Base-by-base conservation (phyloP, 2,797 vertebrate species). In the Orientallactaga sibirica region DNA sequence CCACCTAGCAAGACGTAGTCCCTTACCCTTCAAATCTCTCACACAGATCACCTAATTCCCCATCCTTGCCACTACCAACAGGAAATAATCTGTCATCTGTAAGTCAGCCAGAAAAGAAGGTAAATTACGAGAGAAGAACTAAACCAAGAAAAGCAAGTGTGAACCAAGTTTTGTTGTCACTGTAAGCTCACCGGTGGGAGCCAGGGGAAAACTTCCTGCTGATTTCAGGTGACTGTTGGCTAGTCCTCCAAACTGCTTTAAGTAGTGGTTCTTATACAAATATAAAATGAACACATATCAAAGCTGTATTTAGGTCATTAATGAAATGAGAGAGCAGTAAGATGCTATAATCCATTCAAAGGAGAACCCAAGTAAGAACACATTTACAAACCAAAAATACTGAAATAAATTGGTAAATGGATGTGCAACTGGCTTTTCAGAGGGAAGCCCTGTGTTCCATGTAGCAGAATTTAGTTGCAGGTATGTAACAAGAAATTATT, bases 61-160 rank as follows among this genome's bases (percentile, higher is more conserved):
- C 70, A n/a, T 80, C 75, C 52, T 37, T 33, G 55, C 37, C 62
- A 18, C 43, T 92, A 75, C 43, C 77, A 83, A 62, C 4, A 29
- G 61, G 67, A 67, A 95, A 77, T 82, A 83, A 92, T 19, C 74
- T 66, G 37, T 58, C 27, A 70, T 83, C 9, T 8, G 29, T 52
- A 94, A 37, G 58, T 41, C 29, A 82, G 52, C 7, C 64, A 76
- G 82, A 89, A 41, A 61, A 20, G 55, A 78, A 89, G 77, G 8
- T 7, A 77, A 81, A 81, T 82, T 68, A 75, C 93, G 88, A 83
- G 37, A 88, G 48, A 88, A 86, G 66, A 70, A 70, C 74, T 75
- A 74, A 93, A 95, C 37, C 89, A 74, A 74, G 71, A 62, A 91
- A 93, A 95, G 67, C 12, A 94, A 93, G 25, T 33, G 19, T 90